phyloP scores from a whole-genome alignment of 2,888 invertebrate species.

The Caenorhabditis zanzibari region DNA sequence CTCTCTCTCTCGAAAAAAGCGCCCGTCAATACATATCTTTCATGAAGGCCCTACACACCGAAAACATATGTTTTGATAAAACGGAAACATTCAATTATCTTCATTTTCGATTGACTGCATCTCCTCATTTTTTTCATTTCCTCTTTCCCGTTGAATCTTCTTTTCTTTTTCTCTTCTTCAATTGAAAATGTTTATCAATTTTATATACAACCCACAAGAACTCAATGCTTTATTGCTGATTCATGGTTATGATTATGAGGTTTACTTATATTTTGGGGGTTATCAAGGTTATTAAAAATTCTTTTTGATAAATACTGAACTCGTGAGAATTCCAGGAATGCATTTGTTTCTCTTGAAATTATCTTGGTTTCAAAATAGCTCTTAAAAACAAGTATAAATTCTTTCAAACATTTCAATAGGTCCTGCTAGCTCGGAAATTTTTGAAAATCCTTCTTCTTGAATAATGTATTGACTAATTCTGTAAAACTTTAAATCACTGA shows the following conservation, averaged over 20 bases:
- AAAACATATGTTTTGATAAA: constrained; percentile 50
- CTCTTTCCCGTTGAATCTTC: constrained; percentile 26
- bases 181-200: constrained; percentile 35
- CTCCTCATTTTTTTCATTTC: constrained; percentile 4
- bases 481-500: no score
- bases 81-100: constrained; percentile 55
- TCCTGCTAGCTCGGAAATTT: no score
- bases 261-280: neutral
- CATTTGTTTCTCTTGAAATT: no score
- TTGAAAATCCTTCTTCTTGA: no score
- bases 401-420: no score
- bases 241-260: neutral
- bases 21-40: no score
- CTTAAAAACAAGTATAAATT: no score
- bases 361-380: no score
- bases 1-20: neutral
- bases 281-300: no score
- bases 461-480: no score
- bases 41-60: neutral
- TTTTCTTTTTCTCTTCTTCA: neutral
- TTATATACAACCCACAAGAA: constrained; percentile 2
- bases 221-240: neutral
- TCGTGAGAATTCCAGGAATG: no score
- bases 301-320: no score
- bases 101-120: constrained; percentile 1